Evolutionary conservation across 1,140 invertebrate species (phyloP).

Genomic region (Drosophila ficusphila): DNA sequence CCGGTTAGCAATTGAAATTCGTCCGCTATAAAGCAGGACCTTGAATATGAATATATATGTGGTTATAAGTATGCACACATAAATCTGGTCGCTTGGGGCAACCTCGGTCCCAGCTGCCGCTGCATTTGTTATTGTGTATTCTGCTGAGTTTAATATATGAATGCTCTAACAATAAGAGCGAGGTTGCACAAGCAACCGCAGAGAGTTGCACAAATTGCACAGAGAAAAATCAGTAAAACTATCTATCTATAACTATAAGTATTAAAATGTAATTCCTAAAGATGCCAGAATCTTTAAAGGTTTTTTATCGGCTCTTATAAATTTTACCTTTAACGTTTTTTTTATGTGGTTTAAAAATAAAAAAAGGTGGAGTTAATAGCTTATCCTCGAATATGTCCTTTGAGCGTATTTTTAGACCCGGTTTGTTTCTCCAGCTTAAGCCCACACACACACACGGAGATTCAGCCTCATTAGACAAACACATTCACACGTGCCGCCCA

Average conservation of each 20-base stretch:
- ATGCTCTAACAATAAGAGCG: slow-evolving; percentile 12
- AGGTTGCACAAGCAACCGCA: slow-evolving; percentile 38
- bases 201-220: slow-evolving; percentile 12
- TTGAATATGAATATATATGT: background rate
- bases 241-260: too few relatives aligned
- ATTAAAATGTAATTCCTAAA: too few relatives aligned
- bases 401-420: background rate
- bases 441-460: background rate
- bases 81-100: slow-evolving; percentile 6
- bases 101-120: slow-evolving; percentile 16
- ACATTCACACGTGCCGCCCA: slow-evolving; percentile 58
- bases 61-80: background rate
- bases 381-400: background rate
- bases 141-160: slow-evolving; percentile 22
- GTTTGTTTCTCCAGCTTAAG: background rate
- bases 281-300: too few relatives aligned
- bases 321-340: background rate
- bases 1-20: background rate
- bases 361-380: background rate
- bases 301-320: too few relatives aligned
- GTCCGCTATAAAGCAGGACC: background rate
- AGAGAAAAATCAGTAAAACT: background rate
- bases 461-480: background rate
- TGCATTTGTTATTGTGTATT: slow-evolving; percentile 13
- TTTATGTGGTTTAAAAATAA: too few relatives aligned